A percentile compares a stretch with the other conserved stretches of the same genome.
Conservation (phyloP, 2,888 invertebrate genomes). For the Metellina segmentata region DNA sequence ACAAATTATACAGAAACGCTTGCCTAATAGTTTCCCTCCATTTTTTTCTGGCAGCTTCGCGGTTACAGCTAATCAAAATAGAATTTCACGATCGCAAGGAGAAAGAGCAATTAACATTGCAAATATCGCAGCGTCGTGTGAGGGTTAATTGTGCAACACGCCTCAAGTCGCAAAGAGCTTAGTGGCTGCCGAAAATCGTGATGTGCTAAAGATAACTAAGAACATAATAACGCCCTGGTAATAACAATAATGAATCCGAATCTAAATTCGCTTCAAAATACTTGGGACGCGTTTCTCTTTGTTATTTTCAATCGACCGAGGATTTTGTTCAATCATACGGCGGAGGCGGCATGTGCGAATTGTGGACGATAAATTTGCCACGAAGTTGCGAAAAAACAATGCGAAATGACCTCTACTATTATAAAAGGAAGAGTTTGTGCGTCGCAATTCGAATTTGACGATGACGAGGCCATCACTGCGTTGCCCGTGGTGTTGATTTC, state of each 20-base stretch:
- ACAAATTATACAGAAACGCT: background rate
- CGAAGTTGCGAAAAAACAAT: no score
- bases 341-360: no score
- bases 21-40: background rate
- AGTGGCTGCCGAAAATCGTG: slow-evolving; percentile 8
- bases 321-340: no score
- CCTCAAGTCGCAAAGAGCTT: slow-evolving; percentile 11
- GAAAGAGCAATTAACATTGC: slow-evolving; percentile 21
- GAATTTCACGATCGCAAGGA: background rate
- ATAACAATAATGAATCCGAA: slow-evolving; percentile 1
- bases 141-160: slow-evolving; percentile 6
- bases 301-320: background rate
- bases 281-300: background rate
- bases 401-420: no score
- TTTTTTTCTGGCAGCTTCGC: background rate
- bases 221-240: background rate
- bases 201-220: background rate
- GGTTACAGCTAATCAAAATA: background rate
- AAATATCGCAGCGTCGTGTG: background rate
- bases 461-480: no score
- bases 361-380: no score
- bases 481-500: no score
- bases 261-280: background rate
- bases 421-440: no score
- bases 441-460: no score